Conservation (phyloP, 2,797 vertebrate genomes). For the Sebastes wilsoni region DNA sequence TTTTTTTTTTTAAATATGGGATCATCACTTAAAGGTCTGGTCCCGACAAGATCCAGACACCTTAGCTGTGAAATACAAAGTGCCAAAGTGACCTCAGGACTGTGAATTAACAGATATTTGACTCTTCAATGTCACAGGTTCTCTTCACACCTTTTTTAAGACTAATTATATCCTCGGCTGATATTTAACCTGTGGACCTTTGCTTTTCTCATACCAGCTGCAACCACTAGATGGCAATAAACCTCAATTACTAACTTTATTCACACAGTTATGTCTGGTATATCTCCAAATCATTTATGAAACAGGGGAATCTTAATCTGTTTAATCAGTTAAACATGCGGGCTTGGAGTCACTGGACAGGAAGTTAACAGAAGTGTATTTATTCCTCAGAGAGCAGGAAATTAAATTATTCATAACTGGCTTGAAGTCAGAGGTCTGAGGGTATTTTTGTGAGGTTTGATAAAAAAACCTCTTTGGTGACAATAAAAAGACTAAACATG, state of each 20-base stretch:
- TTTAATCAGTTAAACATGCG: background rate
- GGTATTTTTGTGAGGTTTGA: background rate
- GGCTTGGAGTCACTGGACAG: background rate
- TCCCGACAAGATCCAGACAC: background rate
- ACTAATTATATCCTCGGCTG: background rate
- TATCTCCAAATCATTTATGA: background rate
- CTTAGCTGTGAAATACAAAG: background rate
- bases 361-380: background rate
- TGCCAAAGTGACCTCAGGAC: background rate
- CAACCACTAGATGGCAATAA: slow-evolving; percentile 41
- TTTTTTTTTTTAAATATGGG: no score
- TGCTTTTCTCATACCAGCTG: background rate
- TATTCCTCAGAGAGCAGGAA: background rate
- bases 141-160: background rate
- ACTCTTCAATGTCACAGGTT: background rate
- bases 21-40: background rate
- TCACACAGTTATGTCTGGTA: rapidly evolving
- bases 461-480: background rate
- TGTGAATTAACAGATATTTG: background rate
- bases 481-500: background rate
- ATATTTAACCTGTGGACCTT: background rate
- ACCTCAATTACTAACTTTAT: background rate
- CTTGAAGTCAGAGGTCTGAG: background rate
- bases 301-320: background rate
- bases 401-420: background rate